Conservation (phyloP, 2,888 invertebrate species). For the Antitype chi region DNA sequence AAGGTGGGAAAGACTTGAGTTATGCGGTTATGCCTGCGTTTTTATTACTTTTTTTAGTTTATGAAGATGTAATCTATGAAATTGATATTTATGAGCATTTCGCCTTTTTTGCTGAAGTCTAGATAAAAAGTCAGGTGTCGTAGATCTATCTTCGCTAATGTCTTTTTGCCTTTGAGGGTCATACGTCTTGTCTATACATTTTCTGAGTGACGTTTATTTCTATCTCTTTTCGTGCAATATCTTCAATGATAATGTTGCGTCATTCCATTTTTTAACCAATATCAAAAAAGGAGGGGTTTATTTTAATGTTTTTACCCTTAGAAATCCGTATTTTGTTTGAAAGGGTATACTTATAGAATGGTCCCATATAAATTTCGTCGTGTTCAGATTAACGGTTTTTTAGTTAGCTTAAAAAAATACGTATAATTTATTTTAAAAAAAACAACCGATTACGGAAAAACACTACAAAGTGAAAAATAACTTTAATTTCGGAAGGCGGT, state of each 20-base stretch:
- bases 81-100: constrained; percentile 56
- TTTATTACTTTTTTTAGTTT: constrained; percentile 60
- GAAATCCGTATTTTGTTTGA: too few relatives aligned
- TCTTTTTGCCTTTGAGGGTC: constrained; percentile 54
- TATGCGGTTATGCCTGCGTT: constrained; percentile 49
- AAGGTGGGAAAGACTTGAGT: constrained; percentile 49
- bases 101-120: constrained; percentile 45
- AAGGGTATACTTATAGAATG: too few relatives aligned
- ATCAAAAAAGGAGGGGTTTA: too few relatives aligned
- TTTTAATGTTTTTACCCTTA: too few relatives aligned
- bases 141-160: constrained; percentile 60
- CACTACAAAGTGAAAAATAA: too few relatives aligned
- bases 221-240: constrained; percentile 14
- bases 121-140: constrained; percentile 57
- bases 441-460: too few relatives aligned
- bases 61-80: constrained; percentile 58
- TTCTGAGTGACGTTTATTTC: constrained; percentile 55
- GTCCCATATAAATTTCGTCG: too few relatives aligned
- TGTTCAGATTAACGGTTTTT: too few relatives aligned
- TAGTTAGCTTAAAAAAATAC: too few relatives aligned
- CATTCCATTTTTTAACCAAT: background rate
- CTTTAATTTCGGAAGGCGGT: too few relatives aligned
- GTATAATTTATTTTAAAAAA: too few relatives aligned
- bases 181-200: constrained; percentile 49
- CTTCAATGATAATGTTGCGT: background rate